phyloP scores from a whole-genome alignment of 2,113 vertebrate species.

The Halichoerus grypus region DNA sequence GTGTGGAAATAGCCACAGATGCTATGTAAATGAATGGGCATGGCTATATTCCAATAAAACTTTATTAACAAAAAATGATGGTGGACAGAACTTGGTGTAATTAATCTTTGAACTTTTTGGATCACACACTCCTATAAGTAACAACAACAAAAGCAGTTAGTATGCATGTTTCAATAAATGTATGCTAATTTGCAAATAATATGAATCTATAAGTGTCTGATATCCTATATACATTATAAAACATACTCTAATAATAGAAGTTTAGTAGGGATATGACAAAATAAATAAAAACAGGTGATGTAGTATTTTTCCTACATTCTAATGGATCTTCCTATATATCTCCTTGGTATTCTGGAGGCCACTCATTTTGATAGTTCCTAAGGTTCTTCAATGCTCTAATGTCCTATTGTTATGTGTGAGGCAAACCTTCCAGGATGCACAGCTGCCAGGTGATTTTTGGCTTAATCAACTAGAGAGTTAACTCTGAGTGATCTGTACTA shows the following conservation, averaged over 20 bases:
- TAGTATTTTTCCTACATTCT: neutral
- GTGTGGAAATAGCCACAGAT: neutral
- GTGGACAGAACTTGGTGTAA: neutral
- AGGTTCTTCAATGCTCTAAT: neutral
- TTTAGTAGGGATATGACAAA: neutral
- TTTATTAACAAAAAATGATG: slow-evolving; percentile 15
- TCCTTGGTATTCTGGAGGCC: neutral
- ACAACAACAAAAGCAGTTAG: neutral
- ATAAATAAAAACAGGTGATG: neutral
- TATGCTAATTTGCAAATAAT: slow-evolving; percentile 19
- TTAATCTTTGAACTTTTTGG: neutral
- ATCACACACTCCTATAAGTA: neutral
- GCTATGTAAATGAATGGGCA: neutral
- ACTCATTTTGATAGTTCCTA: neutral
- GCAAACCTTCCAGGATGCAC: neutral
- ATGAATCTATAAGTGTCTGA: neutral
- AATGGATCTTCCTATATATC: neutral
- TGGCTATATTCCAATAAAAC: neutral
- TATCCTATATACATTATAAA: neutral
- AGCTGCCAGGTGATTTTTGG: slow-evolving; percentile 44
- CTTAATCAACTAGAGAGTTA: slow-evolving; percentile 47
- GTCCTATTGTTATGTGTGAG: neutral
- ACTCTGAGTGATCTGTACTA: neutral
- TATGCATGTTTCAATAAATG: neutral
- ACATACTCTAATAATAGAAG: slow-evolving; percentile 2